Evolutionary conservation across 2,888 invertebrate species (phyloP).

Genomic region (Acronicta aceris): DNA sequence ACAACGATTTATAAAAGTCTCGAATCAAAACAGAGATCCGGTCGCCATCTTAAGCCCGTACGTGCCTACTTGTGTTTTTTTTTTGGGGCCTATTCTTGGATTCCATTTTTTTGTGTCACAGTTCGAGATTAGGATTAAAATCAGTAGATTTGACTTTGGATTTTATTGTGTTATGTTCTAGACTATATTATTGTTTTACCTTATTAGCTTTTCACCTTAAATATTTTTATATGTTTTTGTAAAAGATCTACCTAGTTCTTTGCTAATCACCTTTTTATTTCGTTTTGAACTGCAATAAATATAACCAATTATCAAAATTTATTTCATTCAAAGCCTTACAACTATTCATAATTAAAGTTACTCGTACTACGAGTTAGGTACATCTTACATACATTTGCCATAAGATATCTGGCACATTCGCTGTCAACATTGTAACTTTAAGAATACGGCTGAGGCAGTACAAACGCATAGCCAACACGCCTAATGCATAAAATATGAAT

Average conservation of each 20-base stretch:
- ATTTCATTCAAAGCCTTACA: too few species aligned
- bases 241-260: too few species aligned
- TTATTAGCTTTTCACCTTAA: too few species aligned
- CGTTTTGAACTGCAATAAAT: too few species aligned
- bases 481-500: conserved; percentile 86
- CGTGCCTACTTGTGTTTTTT: conserved; percentile 58
- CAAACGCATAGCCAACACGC: conserved; percentile 68
- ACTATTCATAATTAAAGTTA: background rate
- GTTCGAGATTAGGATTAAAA: conserved; percentile 34
- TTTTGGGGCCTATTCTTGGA: conserved; percentile 51
- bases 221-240: too few species aligned
- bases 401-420: conserved; percentile 32
- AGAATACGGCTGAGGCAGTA: conserved; percentile 56
- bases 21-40: conserved; percentile 67
- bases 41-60: conserved; percentile 58
- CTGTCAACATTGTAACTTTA: conserved; percentile 51
- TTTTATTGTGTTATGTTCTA: conserved; percentile 4
- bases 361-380: background rate
- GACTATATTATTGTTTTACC: background rate
- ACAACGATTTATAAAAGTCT: conserved; percentile 71
- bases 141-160: conserved; percentile 19
- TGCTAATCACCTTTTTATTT: too few species aligned
- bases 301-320: too few species aligned
- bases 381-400: conserved; percentile 18
- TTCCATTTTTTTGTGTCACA: conserved; percentile 34